These are phyloP conservation scores for Ataeniobius toweri DNA, from an alignment of 2,797 vertebrate genomes.

Conservation along the genomic window DNA sequence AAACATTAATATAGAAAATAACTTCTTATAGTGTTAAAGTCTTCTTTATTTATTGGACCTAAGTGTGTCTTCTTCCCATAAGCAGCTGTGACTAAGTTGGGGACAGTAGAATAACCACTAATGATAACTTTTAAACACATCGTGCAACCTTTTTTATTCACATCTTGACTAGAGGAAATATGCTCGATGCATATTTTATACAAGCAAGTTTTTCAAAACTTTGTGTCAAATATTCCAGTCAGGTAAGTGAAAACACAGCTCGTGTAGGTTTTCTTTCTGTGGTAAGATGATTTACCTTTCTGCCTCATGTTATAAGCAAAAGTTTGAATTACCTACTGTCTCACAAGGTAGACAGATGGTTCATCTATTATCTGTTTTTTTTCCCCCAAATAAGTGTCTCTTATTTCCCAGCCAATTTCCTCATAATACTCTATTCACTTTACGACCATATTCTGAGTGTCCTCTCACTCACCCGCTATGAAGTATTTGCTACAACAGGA, in stretches of 20 bases:
- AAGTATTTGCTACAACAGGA: not conserved
- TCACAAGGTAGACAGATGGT: slow-evolving; percentile 6
- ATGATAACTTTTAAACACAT: too few relatives aligned
- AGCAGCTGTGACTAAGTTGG: too few relatives aligned
- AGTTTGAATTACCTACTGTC: not conserved
- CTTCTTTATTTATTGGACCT: too few relatives aligned
- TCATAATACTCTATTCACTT: not conserved
- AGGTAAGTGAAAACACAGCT: not conserved
- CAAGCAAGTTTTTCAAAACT: not conserved
- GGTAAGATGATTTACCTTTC: not conserved
- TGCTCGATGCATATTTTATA: too few relatives aligned
- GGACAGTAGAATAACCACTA: too few relatives aligned
- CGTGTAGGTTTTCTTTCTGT: not conserved
- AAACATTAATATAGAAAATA: not conserved
- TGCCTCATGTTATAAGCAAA: not conserved
- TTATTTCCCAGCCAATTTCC: slow-evolving; percentile 1
- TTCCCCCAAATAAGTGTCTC: not conserved
- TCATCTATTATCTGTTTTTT: slow-evolving; percentile 1
- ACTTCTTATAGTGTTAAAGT: too few relatives aligned
- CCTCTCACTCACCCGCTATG: not conserved
- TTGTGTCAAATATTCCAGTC: not conserved
- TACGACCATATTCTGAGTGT: not conserved
- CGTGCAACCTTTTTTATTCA: too few relatives aligned
- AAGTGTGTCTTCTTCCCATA: too few relatives aligned
- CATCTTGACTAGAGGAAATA: too few relatives aligned